A percentile compares a stretch with the other conserved stretches of the same genome.
phyloP scores from a whole-genome alignment of 2,797 vertebrate genomes.

The Centroberyx gerrardi region DNA sequence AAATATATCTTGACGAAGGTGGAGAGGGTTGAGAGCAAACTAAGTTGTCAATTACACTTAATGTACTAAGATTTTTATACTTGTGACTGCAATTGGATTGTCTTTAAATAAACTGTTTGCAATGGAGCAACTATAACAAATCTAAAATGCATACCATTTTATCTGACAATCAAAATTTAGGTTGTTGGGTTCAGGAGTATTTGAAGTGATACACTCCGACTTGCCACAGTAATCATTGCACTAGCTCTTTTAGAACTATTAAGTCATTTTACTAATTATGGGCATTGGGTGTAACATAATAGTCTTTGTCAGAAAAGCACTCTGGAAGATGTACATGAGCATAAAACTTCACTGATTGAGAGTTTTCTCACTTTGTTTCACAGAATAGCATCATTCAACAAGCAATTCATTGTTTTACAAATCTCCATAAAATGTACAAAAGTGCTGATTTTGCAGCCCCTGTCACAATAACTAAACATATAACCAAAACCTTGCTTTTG shows the following conservation, averaged over 20 bases:
- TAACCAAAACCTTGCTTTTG: background rate
- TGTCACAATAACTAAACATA: background rate
- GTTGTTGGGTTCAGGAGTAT: slow-evolving; percentile 8
- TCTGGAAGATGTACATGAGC: background rate
- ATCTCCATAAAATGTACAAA: background rate
- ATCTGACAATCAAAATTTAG: background rate
- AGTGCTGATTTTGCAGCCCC: background rate
- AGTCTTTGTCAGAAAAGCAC: background rate
- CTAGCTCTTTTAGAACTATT: slow-evolving; percentile 3
- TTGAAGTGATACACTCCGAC: background rate
- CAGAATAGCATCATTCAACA: background rate
- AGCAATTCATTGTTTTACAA: background rate
- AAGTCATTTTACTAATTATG: background rate
- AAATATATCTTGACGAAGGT: slow-evolving; percentile 23
- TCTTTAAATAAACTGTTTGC: slow-evolving; percentile 21
- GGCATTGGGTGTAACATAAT: background rate
- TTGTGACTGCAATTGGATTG: background rate
- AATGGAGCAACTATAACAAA: background rate
- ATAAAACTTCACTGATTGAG: background rate
- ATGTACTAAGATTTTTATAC: slow-evolving; percentile 10
- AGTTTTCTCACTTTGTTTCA: background rate
- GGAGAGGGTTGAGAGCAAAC: slow-evolving; percentile 14
- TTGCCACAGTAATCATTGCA: background rate
- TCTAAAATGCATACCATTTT: background rate
- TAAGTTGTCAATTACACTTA: slow-evolving; percentile 36